Base-by-base conservation (phyloP, 2,113 vertebrate species). In the Coturnix japonica region DNA sequence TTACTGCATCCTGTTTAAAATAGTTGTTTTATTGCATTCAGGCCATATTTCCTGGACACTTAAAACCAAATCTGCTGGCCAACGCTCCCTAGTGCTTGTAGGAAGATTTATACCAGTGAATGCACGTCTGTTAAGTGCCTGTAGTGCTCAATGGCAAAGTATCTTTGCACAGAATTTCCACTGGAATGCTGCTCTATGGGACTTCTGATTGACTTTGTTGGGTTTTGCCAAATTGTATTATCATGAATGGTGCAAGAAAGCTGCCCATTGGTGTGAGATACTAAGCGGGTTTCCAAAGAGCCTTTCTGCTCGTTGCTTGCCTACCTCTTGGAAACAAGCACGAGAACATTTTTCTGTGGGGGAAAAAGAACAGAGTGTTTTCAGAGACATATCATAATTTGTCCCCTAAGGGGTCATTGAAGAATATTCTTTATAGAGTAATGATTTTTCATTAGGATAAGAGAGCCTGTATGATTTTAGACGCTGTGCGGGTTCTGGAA, bases 361-460 rank as follows among this genome's bases (percentile, higher is more conserved):
- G 78, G 69, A 85, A 75, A 97, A 96, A 94, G 89, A 95, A 95
- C 93, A 92, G 82, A 11, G 2, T 95, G 90, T 93, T 95, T 95
- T 88, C 85, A 81, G 87, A 81, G 85, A 92, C 90, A 80, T 85
- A 95, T 93, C 53, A 53, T 88, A 70, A 94, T 91, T 94, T 93
- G 69, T 94, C 93, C 91, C 91, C 81, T 78, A 84, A 81, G 87
- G 81, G 72, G 94, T 95, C 65, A 87, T 84, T 89, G 85, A 92
- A 87, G 74, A 93, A 87, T 87, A 91, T 89, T 91, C 90, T 95
- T 95, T 74, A 23, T 49, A 80, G 82, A 80, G 72, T 85, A 90
- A 87, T 90, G 91, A 78, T 91, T 96, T 95, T 92, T 94, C 79
- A 59, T 8, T 86, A 53, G 94, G 73, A 80, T 64, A 95, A 90